These are phyloP conservation scores for Scalopus aquaticus DNA, from an alignment of 2,113 vertebrate genomes.

Conservation along the genomic window DNA sequence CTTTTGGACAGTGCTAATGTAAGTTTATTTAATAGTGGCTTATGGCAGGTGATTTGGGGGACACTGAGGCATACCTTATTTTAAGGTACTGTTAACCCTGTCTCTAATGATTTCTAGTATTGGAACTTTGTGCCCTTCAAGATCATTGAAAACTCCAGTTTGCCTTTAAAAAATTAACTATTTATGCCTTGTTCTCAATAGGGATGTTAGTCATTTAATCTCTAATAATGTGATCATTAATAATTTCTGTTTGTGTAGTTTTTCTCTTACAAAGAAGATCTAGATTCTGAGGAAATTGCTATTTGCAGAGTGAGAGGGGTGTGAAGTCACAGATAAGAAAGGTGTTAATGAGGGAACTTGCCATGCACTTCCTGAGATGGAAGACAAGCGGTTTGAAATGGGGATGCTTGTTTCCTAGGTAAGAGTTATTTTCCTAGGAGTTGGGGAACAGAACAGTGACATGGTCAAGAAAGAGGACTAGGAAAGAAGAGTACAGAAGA, in stretches of 20 bases:
- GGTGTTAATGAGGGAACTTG: neutral
- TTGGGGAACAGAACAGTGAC: neutral
- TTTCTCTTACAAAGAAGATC: neutral
- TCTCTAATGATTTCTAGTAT: neutral
- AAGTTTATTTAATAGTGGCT: neutral
- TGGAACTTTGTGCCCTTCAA: neutral
- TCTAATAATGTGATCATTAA: neutral
- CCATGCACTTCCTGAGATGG: neutral
- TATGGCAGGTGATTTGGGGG: neutral
- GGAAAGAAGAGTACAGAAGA: neutral
- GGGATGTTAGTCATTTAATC: neutral
- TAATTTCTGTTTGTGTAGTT: neutral
- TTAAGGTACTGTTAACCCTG: neutral
- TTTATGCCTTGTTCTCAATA: conserved; percentile 42
- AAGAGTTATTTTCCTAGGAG: neutral
- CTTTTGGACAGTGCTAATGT: neutral
- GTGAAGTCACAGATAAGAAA: neutral
- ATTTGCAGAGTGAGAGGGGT: neutral
- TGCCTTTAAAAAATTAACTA: neutral
- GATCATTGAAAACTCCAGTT: conserved; percentile 12
- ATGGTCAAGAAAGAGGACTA: neutral
- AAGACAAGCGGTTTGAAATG: neutral
- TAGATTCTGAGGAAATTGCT: neutral
- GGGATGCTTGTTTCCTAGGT: neutral
- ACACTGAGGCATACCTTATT: neutral